Conservation (phyloP, 2,797 vertebrate genomes). For the Silurus lanzhouensis region DNA sequence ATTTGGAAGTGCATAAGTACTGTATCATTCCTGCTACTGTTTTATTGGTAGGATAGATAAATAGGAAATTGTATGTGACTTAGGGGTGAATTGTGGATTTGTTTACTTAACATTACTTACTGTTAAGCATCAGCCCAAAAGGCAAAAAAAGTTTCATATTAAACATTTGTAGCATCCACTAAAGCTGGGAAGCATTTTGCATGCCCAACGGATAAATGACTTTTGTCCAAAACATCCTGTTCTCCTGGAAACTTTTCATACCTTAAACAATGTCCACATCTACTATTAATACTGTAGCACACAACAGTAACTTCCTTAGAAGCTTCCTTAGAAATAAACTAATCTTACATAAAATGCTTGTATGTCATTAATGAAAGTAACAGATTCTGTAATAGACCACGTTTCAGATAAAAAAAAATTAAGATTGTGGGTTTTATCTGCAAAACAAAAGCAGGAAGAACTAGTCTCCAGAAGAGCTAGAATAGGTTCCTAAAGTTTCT, state of each 20-base stretch:
- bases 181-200: not conserved
- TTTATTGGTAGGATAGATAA: slow-evolving; percentile 1
- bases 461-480: not conserved
- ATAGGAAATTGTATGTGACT: not conserved
- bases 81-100: not conserved
- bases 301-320: not conserved
- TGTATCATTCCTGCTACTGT: not conserved
- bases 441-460: not conserved
- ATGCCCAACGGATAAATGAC: not conserved
- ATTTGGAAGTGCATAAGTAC: not conserved
- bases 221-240: not conserved
- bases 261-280: not conserved
- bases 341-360: not conserved
- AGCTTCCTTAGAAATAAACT: not conserved
- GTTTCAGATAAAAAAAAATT: not conserved
- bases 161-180: not conserved
- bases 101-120: not conserved
- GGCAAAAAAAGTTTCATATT: too few species aligned
- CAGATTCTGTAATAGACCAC: not conserved
- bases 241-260: not conserved
- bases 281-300: not conserved
- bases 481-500: not conserved
- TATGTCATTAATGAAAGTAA: not conserved
- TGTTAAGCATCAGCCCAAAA: too few species aligned
- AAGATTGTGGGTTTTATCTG: not conserved